Conservation (phyloP, 2,888 invertebrate genomes). For the Dicyrtomina minuta region DNA sequence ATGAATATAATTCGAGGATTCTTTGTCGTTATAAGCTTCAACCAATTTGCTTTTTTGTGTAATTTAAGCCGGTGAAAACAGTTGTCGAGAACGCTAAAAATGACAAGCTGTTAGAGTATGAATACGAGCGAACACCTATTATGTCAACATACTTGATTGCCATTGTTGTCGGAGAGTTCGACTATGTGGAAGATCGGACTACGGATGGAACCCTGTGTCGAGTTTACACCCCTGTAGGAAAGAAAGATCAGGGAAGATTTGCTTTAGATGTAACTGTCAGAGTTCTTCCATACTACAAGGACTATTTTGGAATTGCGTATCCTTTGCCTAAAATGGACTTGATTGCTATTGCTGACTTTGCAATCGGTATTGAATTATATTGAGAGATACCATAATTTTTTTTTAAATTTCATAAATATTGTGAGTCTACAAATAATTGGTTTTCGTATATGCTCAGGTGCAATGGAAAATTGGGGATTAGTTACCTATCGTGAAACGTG, state of each 20-base stretch:
- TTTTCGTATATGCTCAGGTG: constrained; percentile 27
- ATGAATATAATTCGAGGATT: too few species aligned
- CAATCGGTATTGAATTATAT: constrained; percentile 65
- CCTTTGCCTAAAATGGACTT: constrained; percentile 95
- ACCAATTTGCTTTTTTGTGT: too few species aligned
- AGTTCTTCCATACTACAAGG: constrained; percentile 84
- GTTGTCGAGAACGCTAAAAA: constrained; percentile 50
- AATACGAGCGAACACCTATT: constrained; percentile 80
- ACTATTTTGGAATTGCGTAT: constrained; percentile 92
- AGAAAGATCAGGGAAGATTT: constrained; percentile 87
- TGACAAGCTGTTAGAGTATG: constrained; percentile 60
- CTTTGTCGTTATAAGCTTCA: too few species aligned
- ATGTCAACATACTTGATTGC: constrained; percentile 97
- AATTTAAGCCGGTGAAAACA: constrained; percentile 20
- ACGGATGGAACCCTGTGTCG: constrained; percentile 78
- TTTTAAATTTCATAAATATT: constrained; percentile 7
- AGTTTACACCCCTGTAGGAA: constrained; percentile 84
- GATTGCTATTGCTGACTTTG: constrained; percentile 93
- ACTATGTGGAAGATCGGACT: constrained; percentile 82
- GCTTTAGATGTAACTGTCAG: constrained; percentile 89
- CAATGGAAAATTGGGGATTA: constrained; percentile 43
- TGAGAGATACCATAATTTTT: not conserved
- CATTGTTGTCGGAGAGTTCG: constrained; percentile 91
- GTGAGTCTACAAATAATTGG: not conserved
- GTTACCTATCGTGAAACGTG: constrained; percentile 58